A percentile compares a stretch with the other conserved stretches of the same genome.
Evolutionary conservation across 2,797 vertebrate genomes (phyloP).

Genomic region (Pseudochirops cupreus): DNA sequence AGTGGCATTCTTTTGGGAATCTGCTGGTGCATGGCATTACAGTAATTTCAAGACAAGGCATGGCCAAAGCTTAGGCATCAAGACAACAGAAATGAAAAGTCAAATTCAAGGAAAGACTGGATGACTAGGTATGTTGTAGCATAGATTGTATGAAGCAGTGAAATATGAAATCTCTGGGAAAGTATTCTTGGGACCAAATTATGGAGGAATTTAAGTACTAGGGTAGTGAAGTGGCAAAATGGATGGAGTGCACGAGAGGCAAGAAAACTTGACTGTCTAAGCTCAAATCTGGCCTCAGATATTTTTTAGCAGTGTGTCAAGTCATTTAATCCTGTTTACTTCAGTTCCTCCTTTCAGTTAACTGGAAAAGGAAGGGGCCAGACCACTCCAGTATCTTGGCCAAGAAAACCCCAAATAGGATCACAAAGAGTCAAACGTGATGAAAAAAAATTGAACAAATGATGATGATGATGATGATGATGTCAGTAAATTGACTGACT

Average conservation of each 20-base stretch:
- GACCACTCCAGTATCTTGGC: not conserved
- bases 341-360: not conserved
- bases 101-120: not conserved
- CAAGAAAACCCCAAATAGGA: not conserved
- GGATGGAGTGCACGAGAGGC: not conserved
- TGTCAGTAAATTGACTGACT: not conserved
- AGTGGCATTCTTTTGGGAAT: too few relatives aligned
- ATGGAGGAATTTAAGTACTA: not conserved
- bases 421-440: not conserved
- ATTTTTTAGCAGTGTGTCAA: not conserved
- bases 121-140: not conserved
- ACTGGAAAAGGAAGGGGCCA: not conserved
- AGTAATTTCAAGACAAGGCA: not conserved
- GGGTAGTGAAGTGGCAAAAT: not conserved
- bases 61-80: not conserved
- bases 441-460: not conserved
- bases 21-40: too few relatives aligned
- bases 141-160: not conserved
- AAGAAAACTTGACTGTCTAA: not conserved
- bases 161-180: not conserved
- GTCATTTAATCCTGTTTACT: too few relatives aligned
- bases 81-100: not conserved
- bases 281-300: not conserved
- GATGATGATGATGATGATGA: not conserved
- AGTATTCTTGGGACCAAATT: not conserved